Conservation (phyloP, 2,888 invertebrate species). For the Epsilonema sp. region DNA sequence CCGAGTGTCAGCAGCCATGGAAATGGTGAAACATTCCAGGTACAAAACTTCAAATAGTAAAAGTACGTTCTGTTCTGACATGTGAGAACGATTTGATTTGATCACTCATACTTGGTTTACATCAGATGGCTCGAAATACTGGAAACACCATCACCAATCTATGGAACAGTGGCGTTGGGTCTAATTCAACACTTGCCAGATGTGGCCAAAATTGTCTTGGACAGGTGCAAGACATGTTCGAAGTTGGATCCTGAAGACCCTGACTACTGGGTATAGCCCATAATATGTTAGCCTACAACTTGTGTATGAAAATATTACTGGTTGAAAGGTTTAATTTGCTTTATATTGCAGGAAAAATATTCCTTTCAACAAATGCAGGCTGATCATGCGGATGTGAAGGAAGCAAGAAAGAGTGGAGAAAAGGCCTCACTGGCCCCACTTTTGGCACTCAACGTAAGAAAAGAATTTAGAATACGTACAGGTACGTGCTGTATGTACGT, state of each 20-base stretch:
- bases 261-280: constrained; percentile 5
- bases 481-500: no score
- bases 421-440: neutral
- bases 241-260: neutral
- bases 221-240: neutral
- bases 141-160: constrained; percentile 10
- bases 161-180: constrained; percentile 24
- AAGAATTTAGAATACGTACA: no score
- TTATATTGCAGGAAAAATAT: constrained; percentile 3
- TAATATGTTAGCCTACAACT: no score
- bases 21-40: constrained; percentile 48
- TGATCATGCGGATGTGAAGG: neutral
- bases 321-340: neutral
- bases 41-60: no score
- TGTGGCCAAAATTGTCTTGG: constrained; percentile 12
- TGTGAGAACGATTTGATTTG: no score
- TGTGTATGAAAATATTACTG: neutral
- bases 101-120: no score
- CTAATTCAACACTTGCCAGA: constrained; percentile 31
- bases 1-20: constrained; percentile 59
- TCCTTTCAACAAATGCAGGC: neutral
- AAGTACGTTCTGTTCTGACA: no score
- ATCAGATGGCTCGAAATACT: constrained; percentile 28
- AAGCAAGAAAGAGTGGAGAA: neutral
- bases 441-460: neutral